These are phyloP conservation scores for Brachionus calyciflorus DNA, from an alignment of 1,140 invertebrate species.

Conservation along the genomic window DNA sequence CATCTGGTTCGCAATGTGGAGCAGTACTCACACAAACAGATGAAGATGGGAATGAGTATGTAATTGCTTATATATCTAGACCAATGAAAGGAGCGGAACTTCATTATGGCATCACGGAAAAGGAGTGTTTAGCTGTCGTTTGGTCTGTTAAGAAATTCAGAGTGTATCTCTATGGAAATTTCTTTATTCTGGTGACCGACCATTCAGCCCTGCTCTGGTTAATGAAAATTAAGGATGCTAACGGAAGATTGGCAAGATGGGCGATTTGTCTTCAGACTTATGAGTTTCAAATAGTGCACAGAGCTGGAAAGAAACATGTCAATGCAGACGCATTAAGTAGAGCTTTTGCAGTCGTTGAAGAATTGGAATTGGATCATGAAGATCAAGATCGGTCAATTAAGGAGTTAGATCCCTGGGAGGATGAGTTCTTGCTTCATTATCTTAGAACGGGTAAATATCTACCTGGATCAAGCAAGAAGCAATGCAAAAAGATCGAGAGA, in stretches of 20 bases:
- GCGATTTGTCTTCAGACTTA: slow-evolving; percentile 61
- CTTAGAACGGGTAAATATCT: slow-evolving; percentile 2
- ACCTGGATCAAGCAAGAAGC: slow-evolving; percentile 3
- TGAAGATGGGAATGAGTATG: too few species aligned
- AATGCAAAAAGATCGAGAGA: slow-evolving; percentile 1
- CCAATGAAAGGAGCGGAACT: too few species aligned
- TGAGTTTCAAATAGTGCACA: slow-evolving; percentile 59
- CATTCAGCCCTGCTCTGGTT: too few species aligned
- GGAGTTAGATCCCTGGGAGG: slow-evolving; percentile 15
- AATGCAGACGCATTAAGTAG: slow-evolving; percentile 56
- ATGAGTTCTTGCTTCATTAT: background rate
- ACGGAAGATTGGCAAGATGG: slow-evolving; percentile 58
- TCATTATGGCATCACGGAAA: too few species aligned
- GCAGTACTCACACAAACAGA: too few species aligned
- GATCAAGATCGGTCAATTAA: slow-evolving; percentile 14
- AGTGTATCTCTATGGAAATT: too few species aligned
- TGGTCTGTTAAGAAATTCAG: too few species aligned
- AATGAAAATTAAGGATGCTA: too few species aligned
- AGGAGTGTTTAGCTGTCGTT: too few species aligned
- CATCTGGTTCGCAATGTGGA: too few species aligned
- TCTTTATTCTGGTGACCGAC: too few species aligned
- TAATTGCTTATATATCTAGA: too few species aligned
- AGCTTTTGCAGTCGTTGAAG: slow-evolving; percentile 7
- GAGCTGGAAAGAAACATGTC: slow-evolving; percentile 57
- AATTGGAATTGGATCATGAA: background rate